Evolutionary conservation across 2,113 vertebrate species (phyloP), one percentile per base, ranked within the genome.

Genomic region (Peromyscus leucopus): DNA sequence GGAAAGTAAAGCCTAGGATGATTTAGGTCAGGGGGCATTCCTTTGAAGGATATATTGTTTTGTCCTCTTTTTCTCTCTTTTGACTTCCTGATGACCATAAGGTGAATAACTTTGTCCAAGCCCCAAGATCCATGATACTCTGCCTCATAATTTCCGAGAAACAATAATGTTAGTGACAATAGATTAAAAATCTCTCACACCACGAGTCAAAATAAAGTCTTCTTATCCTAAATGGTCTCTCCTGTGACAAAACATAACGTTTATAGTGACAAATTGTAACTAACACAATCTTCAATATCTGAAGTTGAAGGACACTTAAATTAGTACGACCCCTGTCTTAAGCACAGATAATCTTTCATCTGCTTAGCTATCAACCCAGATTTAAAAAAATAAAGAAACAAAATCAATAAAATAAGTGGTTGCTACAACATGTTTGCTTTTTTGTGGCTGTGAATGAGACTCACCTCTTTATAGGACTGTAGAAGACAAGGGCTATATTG

Each of bases 381-480:
- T 22, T 91, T 59, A 59, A 61, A 91, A 69, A 59, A 75, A 24
- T 48, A 16, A 78, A 76, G 13, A 48, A 78, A 31, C 24, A 46
- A 51, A 51, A 42, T 51, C 21, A 75, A 78, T 78, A 78, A 51
- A 75, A 82, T 15, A 3, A 22, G 5, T 12, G 12, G 8, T 24
- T 13, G 55, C 2, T 33, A 26, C 0, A 11, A 67, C 0, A 26
- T 39, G 46, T 36, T 7, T 51, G 39, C 6, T 3, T 9, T 67
- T 33, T 67, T 2, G 11, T 10, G 12, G 51, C 11, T 65, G 12
- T n/a, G 17, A 39, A 2, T 26, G 22, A 78, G 24, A 24, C 8
- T 0, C 2, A 16, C 3, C 28, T 24, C 7, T 6, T 26, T 42
- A 31, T 0, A 83, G 11, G 22, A 76, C 0, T 16, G 5, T 48